These are phyloP conservation scores for Callorhinus ursinus DNA, from an alignment of 2,113 vertebrate species.

Conservation along the genomic window DNA sequence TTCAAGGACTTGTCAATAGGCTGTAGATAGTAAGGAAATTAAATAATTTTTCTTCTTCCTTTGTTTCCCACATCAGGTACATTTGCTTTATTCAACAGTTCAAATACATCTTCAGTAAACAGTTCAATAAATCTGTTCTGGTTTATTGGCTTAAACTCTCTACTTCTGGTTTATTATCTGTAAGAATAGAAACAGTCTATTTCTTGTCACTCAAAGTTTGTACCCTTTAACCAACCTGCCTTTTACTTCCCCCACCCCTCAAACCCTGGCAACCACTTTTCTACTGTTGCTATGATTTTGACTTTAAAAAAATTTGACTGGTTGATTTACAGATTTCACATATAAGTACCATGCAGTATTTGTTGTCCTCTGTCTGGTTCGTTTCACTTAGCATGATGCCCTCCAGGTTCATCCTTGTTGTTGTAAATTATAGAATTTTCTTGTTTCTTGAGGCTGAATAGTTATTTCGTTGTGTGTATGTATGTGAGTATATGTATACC, in stretches of 20 bases:
- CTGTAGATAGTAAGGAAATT: too few relatives aligned
- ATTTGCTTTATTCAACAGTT: neutral
- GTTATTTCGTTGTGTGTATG: neutral
- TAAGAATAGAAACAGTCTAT: neutral
- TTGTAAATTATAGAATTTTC: neutral
- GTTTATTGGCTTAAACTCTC: neutral
- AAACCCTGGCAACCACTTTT: neutral
- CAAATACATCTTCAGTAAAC: neutral
- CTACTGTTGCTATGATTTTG: neutral
- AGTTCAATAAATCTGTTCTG: neutral
- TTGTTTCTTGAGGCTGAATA: neutral
- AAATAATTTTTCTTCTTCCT: neutral
- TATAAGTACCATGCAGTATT: neutral
- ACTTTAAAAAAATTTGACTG: neutral
- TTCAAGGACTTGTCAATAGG: too few relatives aligned
- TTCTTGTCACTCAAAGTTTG: neutral
- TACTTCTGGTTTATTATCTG: neutral
- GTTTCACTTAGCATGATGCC: neutral
- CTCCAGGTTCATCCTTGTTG: neutral
- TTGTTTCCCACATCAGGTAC: neutral
- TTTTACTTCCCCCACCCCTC: neutral
- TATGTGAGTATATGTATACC: neutral
- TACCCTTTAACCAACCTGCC: neutral
- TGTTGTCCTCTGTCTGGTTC: neutral
- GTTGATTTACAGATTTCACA: neutral